Evolutionary conservation across 2,888 invertebrate genomes (phyloP), one percentile per base, ranked within the genome.

Genomic region (Tryphoninae sp.): DNA sequence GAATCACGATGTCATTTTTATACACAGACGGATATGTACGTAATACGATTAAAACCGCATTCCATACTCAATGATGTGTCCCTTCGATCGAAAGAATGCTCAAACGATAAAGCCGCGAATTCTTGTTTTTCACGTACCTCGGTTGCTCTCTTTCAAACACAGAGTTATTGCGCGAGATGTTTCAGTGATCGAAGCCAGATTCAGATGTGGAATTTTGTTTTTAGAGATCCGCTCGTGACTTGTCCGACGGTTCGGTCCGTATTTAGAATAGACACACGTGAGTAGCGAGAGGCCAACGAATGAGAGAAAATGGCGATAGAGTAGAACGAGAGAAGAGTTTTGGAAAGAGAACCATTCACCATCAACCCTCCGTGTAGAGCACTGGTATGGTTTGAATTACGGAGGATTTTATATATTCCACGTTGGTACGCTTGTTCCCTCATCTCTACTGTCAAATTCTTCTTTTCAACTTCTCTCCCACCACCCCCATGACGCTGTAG

Each of bases 401-500:
- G 83, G 85, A 78, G 86, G 85, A 87, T 87, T 88, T 89, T 89
- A 87, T 89, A 87, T 89, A 88, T 88, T 87, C 88, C 87, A 82
- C 86, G 86, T 88, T 87, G 88, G 87, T 88, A 87, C 87, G 85
- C 86, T 89, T 87, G 86, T 87, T 87, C 23, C 59, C 86, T 87
- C 84, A 85, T 86, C 86, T 86, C 79, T 86, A 87, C 85, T 75
- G 80, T 83, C 80, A 85, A 86, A 85, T 59, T 9, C 23, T 45
- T 86, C 87, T 86, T 87, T 86, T 84, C 86, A 87, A 86, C 86
- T 85, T 83, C 85, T 33, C 76, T 64, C 58, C 23, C 71, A 65
- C 80, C 23, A 68, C 62, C 78, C 83, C 61, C 79, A 75, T 65
- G 58, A 65, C 75, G 26, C 13, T 55, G 71, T 49, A 58, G 58